Percentiles rank a stretch among this genome's conserved stretches.
These are phyloP conservation scores for Virgularia gustaviana DNA, from an alignment of 92 coral and sea anemone genomes.

Conservation along the genomic window DNA sequence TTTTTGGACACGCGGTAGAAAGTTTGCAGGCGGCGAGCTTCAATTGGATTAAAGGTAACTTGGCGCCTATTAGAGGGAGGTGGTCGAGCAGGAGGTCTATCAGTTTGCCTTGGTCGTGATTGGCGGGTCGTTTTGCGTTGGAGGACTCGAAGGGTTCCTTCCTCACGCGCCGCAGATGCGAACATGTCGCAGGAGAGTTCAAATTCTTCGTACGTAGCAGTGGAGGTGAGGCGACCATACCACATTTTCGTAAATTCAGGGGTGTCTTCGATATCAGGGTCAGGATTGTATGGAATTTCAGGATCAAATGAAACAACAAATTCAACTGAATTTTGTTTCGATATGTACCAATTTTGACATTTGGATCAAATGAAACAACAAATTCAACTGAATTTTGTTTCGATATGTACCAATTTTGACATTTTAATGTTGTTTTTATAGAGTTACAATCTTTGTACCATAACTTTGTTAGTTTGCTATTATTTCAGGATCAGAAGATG, in stretches of 20 bases:
- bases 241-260: background rate
- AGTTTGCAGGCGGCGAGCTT: background rate
- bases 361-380: no score
- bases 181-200: background rate
- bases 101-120: background rate
- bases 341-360: no score
- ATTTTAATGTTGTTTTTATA: no score
- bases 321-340: no score
- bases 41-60: background rate
- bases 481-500: no score
- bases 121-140: no score
- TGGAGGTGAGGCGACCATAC: background rate
- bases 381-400: no score
- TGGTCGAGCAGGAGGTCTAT: background rate
- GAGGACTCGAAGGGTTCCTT: background rate
- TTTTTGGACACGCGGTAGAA: background rate
- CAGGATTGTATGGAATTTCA: background rate
- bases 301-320: no score
- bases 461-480: no score
- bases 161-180: background rate
- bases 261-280: background rate
- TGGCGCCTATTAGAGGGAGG: background rate
- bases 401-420: no score
- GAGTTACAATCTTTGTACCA: no score
- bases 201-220: background rate